Evolutionary conservation across 2,797 vertebrate species (phyloP), one percentile per base, ranked within the genome.

Genomic region (Cryptoblepharus egeriae): DNA sequence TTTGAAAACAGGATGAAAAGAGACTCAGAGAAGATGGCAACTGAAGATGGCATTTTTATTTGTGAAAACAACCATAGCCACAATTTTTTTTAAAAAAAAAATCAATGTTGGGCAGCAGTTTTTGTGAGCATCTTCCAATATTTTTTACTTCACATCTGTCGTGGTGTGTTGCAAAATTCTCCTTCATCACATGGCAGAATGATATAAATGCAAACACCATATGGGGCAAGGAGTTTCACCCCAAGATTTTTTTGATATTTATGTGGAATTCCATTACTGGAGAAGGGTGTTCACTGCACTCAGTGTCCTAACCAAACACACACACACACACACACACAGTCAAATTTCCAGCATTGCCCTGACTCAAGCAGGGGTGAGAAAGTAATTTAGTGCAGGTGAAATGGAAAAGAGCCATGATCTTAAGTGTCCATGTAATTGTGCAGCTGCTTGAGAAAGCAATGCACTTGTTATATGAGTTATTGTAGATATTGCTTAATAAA

Each of bases 401-500:
- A 80, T 77, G 18, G 35, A 72, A 88, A 81, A 69, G 80, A 81
- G 16, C 45, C 75, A 32, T 57, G 37, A 76, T 71, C 1, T 69
- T 73, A 81, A 84, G 28, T 64, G 67, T 76, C 39, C 78, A 58
- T 24, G 45, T 79, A 88, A 35, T 45, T 85, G 30, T 72, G 52
- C 0, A 0, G 35, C 74, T 87, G 61, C 58, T 88, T 85, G 60
- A 88, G 67, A 90, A 87, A 88, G 83, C 85, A 89, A 83, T 79
- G 52, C 57, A 55, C 71, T 85, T 87, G 10, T 81, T 93, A 81
- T 80, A 39, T 18, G 85, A 90, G 86, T 89, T 88, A 79, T 88
- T 85, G 74, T 45, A 85, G 75, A 83, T 69, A 35, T 3, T 24
- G 77, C 67, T 93, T 87, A 88, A 88, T 64, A 89, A 80, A 91